Conservation (phyloP, 2,888 invertebrate species). For the Tinea pellionella region DNA sequence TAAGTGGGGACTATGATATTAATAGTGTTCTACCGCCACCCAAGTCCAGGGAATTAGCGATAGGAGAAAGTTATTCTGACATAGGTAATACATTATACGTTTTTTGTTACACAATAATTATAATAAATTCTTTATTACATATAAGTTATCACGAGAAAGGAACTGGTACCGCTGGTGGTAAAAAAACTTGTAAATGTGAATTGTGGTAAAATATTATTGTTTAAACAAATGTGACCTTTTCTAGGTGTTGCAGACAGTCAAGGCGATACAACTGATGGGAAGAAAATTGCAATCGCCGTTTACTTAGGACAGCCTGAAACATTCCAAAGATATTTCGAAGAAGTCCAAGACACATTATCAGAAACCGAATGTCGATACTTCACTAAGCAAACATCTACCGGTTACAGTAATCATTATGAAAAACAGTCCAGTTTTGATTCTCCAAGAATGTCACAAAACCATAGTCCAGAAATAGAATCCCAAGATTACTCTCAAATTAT, state of each 20-base stretch:
- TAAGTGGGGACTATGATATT: conserved; percentile 63
- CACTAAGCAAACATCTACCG: conserved; percentile 59
- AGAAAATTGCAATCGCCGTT: conserved; percentile 88
- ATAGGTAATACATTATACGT: conserved; percentile 40
- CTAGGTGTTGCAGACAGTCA: conserved; percentile 69
- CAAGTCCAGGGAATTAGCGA: conserved; percentile 60
- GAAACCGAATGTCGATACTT: conserved; percentile 72
- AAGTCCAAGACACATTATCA: conserved; percentile 73
- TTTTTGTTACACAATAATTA: not conserved
- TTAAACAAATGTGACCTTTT: conserved; percentile 16
- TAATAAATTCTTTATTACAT: too few relatives aligned
- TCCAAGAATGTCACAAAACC: conserved; percentile 53
- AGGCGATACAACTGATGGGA: conserved; percentile 82
- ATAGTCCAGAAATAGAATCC: conserved; percentile 54
- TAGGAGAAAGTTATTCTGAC: conserved; percentile 66
- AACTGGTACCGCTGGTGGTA: too few relatives aligned
- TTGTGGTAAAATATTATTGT: too few relatives aligned
- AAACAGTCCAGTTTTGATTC: conserved; percentile 62
- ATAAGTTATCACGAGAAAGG: too few relatives aligned
- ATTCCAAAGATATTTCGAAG: conserved; percentile 76
- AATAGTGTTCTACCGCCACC: conserved; percentile 61
- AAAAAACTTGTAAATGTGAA: too few relatives aligned
- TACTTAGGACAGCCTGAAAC: conserved; percentile 87
- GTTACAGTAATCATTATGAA: conserved; percentile 56
- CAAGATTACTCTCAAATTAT: conserved; percentile 52